Evolutionary conservation across 2,797 vertebrate genomes (phyloP), one percentile per base, ranked within the genome.

Genomic region (Neostethus bicornis): DNA sequence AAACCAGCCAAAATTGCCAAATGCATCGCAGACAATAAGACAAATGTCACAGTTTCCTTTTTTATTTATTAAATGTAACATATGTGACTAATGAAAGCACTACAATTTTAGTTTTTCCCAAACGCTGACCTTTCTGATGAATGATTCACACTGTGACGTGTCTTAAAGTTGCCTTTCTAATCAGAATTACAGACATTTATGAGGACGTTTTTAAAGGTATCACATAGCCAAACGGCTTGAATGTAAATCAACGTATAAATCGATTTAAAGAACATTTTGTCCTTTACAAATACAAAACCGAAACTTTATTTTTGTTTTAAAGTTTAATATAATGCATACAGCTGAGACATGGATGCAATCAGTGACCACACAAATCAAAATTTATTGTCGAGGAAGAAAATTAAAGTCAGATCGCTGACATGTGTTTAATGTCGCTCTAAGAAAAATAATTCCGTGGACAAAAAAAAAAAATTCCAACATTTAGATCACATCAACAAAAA

Each of bases 141-240:
- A 73, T 67, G 58, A 81, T 76, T 74, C 74, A 78, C 87, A 85
- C 86, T 87, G 85, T 88, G 86, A 88, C 61, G 72, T 32, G 48
- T 85, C 60, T 75, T 81, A 64, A 86, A 75, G 73, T 75, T 85
- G 87, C 86, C 88, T 91, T 91, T 85, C 61, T 54, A 75, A 85
- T 77, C 73, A n/a, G 73, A 65, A 75, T 75, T 11, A n/a, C 12
- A 7, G 29, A 64, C 65, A 77, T 48, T 51, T 45, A 57, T 49
- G 35, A 31, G 59, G 35, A 57, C 32, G 10, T 29, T 29, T 66
- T 60, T 51, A 51, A 73, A 61, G 70, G 66, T 64, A 50, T 38
- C 11, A 42, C 12, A 46, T 29, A 56, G 58, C 77, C 69, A 24
- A 45, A 53, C 73, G 71, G 75, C 79, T 75, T 86, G 89, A 90